Evolutionary conservation across 2,888 invertebrate genomes (phyloP).

Genomic region (Apotomis capreana): DNA sequence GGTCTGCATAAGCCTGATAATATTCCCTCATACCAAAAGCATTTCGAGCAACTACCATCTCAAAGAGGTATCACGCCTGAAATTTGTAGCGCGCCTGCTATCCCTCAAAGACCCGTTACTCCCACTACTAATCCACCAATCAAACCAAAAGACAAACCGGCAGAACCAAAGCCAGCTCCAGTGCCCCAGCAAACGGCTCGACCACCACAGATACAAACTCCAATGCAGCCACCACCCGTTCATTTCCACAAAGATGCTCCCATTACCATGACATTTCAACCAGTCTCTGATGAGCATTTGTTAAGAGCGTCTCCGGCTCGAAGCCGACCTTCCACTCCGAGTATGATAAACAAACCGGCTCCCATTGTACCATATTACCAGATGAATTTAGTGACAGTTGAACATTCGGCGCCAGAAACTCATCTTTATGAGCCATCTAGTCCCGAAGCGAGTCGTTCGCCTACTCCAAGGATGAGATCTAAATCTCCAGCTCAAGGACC

Average conservation of each 20-base stretch:
- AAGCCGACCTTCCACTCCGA: conserved; percentile 86
- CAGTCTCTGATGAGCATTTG: conserved; percentile 83
- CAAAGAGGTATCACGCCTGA: conserved; percentile 84
- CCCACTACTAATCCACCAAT: conserved; percentile 72
- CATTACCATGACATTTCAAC: conserved; percentile 86
- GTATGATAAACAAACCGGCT: conserved; percentile 88
- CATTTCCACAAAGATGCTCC: conserved; percentile 78
- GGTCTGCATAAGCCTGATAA: conserved; percentile 85
- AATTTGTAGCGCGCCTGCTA: conserved; percentile 70
- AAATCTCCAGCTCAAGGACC: conserved; percentile 89
- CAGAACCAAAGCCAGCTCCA: conserved; percentile 55
- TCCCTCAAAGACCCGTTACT: conserved; percentile 72
- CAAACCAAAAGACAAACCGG: conserved; percentile 65
- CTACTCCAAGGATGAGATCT: conserved; percentile 85
- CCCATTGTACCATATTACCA: conserved; percentile 91
- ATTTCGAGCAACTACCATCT: conserved; percentile 83
- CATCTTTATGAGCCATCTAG: conserved; percentile 85
- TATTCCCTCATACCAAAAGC: conserved; percentile 86
- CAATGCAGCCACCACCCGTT: conserved; percentile 54
- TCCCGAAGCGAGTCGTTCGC: conserved; percentile 84
- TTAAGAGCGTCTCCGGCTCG: conserved; percentile 81
- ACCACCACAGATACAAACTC: conserved; percentile 54
- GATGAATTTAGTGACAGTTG: conserved; percentile 88
- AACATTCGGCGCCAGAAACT: conserved; percentile 83
- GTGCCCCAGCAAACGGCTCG: conserved; percentile 47